Evolutionary conservation across 2,113 vertebrate genomes (phyloP), one percentile per base, ranked within the genome.

Genomic region (Cygnus atratus): DNA sequence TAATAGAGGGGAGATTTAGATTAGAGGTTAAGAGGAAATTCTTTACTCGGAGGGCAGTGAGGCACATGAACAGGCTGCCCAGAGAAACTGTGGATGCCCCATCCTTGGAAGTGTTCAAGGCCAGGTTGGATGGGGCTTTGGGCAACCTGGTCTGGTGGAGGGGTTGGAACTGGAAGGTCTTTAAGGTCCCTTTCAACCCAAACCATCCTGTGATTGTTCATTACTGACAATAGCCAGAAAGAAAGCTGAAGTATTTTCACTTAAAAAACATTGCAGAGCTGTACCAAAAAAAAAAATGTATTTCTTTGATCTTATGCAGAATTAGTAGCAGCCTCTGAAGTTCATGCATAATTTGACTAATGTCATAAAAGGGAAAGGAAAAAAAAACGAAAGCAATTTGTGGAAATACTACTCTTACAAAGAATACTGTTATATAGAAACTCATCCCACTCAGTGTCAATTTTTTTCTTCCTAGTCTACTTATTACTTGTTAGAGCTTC

Each of bases 261-360:
- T 92, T 91, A 85, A 83, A 92, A 74, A 87, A 41, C 57, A 74
- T 5, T 71, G 50, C 67, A 62, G 31, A 44, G 11, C 21, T 46
- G 25, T 46, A 76, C 13, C 46, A 48, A 73, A 82, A 84, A 48
- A 87, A 4, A 2, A 43, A 37, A 62, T 6, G 18, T 68, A 72
- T 68, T 90, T 81, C 65, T 84, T 74, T 84, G 74, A 82, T 82
- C 74, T 88, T 54, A 37, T 8, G 54, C 29, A 89, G 78, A 91
- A 90, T 76, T 87, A 90, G 80, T 19, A 92, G 44, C 67, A 92
- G 67, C 19, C 39, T 89, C 87, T 85, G 63, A 95, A 89, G 58
- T 67, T 95, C 67, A 82, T 10, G 17, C 50, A 70, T 58, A 90
- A 73, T 87, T 95, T 83, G 58, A 76, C 73, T 87, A 77, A 84